Conservation (phyloP, 2,113 vertebrate genomes). For the Cavia aperea region DNA sequence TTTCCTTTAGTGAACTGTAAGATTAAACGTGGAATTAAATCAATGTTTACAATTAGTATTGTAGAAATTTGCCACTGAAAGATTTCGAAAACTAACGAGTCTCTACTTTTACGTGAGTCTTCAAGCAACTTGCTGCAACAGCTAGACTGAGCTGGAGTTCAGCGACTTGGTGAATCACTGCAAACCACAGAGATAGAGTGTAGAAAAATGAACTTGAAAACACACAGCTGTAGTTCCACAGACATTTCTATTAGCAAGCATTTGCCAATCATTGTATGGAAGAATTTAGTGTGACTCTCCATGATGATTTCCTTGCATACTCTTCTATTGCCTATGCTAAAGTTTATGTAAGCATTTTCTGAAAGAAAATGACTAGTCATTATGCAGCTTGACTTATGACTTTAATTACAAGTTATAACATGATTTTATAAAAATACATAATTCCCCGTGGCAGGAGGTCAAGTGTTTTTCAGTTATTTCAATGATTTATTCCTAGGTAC, state of each 20-base stretch:
- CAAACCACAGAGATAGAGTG: neutral
- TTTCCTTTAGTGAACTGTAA: slow-evolving; percentile 3
- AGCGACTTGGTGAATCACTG: neutral
- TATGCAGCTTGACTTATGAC: neutral
- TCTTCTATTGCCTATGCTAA: neutral
- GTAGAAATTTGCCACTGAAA: neutral
- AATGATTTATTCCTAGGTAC: neutral
- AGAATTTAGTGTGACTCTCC: neutral
- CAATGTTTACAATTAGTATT: neutral
- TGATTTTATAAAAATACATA: neutral
- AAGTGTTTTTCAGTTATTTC: neutral
- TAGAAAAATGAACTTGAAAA: neutral
- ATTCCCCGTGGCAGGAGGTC: neutral
- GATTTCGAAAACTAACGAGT: neutral
- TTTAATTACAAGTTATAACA: neutral
- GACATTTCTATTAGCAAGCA: neutral
- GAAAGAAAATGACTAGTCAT: neutral
- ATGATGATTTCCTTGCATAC: too few relatives aligned
- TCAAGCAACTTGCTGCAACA: neutral
- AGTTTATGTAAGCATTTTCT: neutral
- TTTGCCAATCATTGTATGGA: neutral
- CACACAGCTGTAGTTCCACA: neutral
- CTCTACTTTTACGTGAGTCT: neutral
- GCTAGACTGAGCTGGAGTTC: neutral
- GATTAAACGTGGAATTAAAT: slow-evolving; percentile 13